Base-by-base conservation (phyloP, 2,113 vertebrate genomes). In the Microtus ochrogaster region DNA sequence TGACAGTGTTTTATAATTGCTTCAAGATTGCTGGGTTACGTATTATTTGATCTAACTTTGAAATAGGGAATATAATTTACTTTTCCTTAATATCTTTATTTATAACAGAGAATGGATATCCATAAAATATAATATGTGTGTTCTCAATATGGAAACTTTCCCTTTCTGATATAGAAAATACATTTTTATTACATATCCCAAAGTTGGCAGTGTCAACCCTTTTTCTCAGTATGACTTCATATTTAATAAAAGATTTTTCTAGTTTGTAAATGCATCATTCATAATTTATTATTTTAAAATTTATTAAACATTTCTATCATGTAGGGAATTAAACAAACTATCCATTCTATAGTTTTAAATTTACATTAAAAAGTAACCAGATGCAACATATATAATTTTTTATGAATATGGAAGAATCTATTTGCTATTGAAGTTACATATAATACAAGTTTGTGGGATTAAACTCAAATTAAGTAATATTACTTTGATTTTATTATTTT, bases 381-480 rank as follows among this genome's bases (percentile, higher is more conserved):
- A 39, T 89, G 63, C 1, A 96, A 47, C 89, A 88, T 4, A 95
- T 19, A 49, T 65, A 55, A 81, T 74, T 96, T 55, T 90, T 4
- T 78, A 96, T 95, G 92, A 95, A 49, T 4, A 7, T 61, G 21
- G 8, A 2, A 94, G 33, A 78, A 4, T 2, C 10, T 93, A 3
- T 95, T 89, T 89, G 49, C 24, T 93, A 66, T 22, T 94, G 61
- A 17, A 82, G 85, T 94, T 93, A 86, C 21, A 41, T 70, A 70
- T 90, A 94, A 39, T 93, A 85, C 7, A 88, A 13, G 72, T 0
- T 3, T 84, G 21, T 55, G 91, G 2, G 41, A 26, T 90, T 94
- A 97, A 95, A 19, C 92, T 96, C 74, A 81, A 95, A 63, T 7
- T 3, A 4, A 30, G 93, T 96, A 70, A 95, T 95, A 77, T 74